phyloP scores from a whole-genome alignment of 64 coral and sea anemone genomes.

The Stichodactyla mertensii region DNA sequence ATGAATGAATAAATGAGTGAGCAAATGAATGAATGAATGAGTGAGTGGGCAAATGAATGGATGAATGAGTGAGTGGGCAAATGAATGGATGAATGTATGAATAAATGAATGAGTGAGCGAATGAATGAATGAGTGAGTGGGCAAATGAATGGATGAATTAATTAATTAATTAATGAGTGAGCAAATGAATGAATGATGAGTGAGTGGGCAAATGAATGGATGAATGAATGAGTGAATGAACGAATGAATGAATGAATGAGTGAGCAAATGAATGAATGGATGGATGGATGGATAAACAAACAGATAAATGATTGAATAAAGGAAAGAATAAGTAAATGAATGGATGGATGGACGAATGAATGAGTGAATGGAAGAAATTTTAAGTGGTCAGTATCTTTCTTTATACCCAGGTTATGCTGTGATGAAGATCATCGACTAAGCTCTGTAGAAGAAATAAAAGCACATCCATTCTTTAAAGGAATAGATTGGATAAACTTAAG shows the following conservation, averaged over 20 bases:
- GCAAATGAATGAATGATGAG: too few species aligned
- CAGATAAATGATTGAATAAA: not conserved
- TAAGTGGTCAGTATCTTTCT: not conserved
- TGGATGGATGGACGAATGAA: not conserved
- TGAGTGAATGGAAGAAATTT: not conserved
- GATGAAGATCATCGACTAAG: conserved; percentile 80
- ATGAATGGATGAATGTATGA: not conserved
- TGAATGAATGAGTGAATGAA: not conserved
- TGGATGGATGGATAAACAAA: too few species aligned
- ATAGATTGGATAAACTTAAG: conserved; percentile 96
- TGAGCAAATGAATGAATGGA: not conserved
- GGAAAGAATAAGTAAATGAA: not conserved
- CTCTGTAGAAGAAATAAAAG: conserved; percentile 75
- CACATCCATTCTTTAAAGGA: conserved; percentile 70
- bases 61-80: not conserved
- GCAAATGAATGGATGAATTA: too few species aligned
- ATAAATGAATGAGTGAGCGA: not conserved
- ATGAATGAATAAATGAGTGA: too few species aligned
- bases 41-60: too few species aligned
- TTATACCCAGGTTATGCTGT: conserved; percentile 71
- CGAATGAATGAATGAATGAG: too few species aligned
- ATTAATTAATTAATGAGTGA: too few species aligned
- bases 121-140: not conserved
- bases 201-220: too few species aligned
- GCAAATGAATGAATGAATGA: too few species aligned